Evolutionary conservation across 1,140 invertebrate species (phyloP), one percentile per base, ranked within the genome.

Genomic region (Atta cephalotes): DNA sequence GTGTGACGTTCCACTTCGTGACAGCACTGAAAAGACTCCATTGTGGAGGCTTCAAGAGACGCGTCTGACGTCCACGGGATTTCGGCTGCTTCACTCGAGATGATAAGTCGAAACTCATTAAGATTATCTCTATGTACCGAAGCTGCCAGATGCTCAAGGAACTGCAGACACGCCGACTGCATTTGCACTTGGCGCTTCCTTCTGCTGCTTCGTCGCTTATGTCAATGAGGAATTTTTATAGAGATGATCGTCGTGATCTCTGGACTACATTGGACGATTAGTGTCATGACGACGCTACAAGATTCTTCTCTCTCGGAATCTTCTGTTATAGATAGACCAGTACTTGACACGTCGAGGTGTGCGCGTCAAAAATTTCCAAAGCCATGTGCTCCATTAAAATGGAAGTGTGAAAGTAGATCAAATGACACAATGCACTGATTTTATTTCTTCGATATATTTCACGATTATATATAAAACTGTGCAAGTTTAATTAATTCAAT

Each of bases 31-130:
- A 88, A 62, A 63, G 80, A 28, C 25, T 16, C 2, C 74, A 85
- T 87, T 87, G 78, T 88, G 18, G n/a, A 28, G 10, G 35, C 56
- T 31, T 85, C 56, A 25, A 87, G 58, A 78, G 51, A 9, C 62
- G 14, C 63, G 71, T 77, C 21, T 51, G 39, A 10, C 45, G 71
- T 89, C 60, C 58, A 71, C 72, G 77, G 39, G 39, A 84, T 84
- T 84, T 84, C 70, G 70, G 70, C 80, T 58, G 80, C 70, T 39
- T 84, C 80, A 31, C 56, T 51, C 70, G 25, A 62, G 39, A 35
- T 25, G 80, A 84, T 84, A 84, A 84, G 70, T 39, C 56, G 7
- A 62, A 62, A 45, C 58, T 84, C 70, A 84, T 84, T 84, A 84
- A 74, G 70, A 76, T 84, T 84, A 84, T 84, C 80, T 84, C 39